Evolutionary conservation across 2,888 invertebrate species (phyloP), one percentile per base, ranked within the genome.

Genomic region (Thymelicus sylvestris): DNA sequence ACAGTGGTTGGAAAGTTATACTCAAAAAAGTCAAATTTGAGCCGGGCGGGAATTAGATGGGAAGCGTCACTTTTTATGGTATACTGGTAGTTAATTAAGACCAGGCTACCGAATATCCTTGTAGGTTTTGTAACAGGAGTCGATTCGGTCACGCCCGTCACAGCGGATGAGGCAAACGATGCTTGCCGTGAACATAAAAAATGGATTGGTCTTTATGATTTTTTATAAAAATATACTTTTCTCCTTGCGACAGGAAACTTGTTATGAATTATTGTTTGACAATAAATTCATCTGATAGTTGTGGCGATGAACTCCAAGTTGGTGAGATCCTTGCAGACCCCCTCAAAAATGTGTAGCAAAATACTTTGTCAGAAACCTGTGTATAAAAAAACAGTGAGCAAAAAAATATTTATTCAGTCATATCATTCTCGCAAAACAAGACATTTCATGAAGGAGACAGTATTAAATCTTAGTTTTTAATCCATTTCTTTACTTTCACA

Each of bases 91-190:
- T 55, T 55, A 80, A 85, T 87, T 81, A 82, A 79, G 81, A 82
- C 83, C 82, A 79, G 79, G 85, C 86, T 87, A 88, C 88, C 84
- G 86, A 85, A 86, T 85, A 78, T 81, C 81, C 79, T 80, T 75
- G 77, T 75, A 72, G 73, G 72, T 71, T 65, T 77, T 76, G 86
- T 83, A 86, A 88, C 83, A 80, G 79, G 82, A 89, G 85, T 78
- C 81, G 75, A 72, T 74, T 75, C 76, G 76, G 77, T 79, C 77
- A 81, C 78, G 76, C 79, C 77, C 75, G 78, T 79, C 79, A 74
- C 76, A 71, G 76, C 74, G 76, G 79, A 80, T 81, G 80, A 80
- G 74, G 76, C 74, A 69, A 71, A 3, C 78, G 77, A 75, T 75
- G 74, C 60, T 71, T 82, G 77, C 78, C 82, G 76, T 83, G 59